Evolutionary conservation across 2,797 vertebrate genomes (phyloP).

Genomic region (Agapornis canus): DNA sequence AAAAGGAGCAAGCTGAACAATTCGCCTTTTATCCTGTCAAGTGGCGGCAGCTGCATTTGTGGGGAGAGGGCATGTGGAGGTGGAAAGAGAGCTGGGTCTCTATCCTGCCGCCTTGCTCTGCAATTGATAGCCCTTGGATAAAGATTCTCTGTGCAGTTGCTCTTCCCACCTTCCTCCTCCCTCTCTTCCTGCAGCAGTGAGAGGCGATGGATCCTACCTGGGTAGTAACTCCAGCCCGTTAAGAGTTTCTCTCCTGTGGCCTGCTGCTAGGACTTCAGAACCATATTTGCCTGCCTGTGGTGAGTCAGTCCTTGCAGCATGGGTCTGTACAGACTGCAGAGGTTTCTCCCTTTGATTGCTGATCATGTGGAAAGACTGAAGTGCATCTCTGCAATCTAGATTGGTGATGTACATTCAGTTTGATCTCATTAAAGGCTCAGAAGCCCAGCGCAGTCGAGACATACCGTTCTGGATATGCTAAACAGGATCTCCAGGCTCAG

Average conservation of each 20-base stretch:
- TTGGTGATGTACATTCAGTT: constrained; percentile 30
- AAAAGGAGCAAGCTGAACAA: constrained; percentile 54
- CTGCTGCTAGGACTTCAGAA: constrained; percentile 47
- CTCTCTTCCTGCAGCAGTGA: constrained; percentile 46
- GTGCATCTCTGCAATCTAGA: constrained; percentile 30
- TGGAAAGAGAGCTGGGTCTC: constrained; percentile 48
- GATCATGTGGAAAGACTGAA: neutral
- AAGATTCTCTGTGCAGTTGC: constrained; percentile 39
- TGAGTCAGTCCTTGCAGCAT: constrained; percentile 22
- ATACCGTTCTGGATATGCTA: constrained; percentile 14
- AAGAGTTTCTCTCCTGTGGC: constrained; percentile 32
- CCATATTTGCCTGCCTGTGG: neutral
- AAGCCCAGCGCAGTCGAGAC: neutral
- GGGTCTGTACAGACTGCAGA: neutral
- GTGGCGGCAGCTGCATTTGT: constrained; percentile 45
- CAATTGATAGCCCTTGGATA: constrained; percentile 49
- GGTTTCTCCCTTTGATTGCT: neutral
- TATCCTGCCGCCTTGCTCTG: constrained; percentile 11
- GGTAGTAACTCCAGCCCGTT: constrained; percentile 39
- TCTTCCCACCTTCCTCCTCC: constrained; percentile 57
- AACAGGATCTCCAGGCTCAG: neutral
- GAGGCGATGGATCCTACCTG: neutral
- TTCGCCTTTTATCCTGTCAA: constrained; percentile 49
- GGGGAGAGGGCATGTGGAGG: constrained; percentile 58
- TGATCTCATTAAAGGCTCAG: constrained; percentile 39